Conservation (phyloP, 1,140 invertebrate genomes). For the Callitettix versicolor region DNA sequence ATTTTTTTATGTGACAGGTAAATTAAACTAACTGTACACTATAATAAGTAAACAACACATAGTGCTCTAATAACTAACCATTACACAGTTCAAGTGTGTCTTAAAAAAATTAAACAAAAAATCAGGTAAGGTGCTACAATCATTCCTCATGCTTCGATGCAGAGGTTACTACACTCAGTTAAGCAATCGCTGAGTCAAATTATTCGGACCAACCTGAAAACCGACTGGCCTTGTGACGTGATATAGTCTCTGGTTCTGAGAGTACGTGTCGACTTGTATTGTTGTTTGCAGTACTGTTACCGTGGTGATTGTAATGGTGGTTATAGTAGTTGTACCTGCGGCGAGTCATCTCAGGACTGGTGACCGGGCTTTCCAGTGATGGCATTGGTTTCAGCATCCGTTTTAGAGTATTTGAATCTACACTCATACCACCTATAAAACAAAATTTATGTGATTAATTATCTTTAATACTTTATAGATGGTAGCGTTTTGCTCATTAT, state of each 20-base stretch:
- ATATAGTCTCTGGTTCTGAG: constrained; percentile 39
- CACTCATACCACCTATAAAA: constrained; percentile 32
- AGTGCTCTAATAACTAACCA: no score
- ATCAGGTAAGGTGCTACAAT: no score
- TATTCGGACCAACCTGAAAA: constrained; percentile 19
- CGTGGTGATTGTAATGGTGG: constrained; percentile 41
- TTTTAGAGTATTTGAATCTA: constrained; percentile 81
- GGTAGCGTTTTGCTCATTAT: no score
- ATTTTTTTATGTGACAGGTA: no score
- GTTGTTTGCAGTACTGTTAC: constrained; percentile 38
- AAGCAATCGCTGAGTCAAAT: no score
- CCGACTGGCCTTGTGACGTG: constrained; percentile 33
- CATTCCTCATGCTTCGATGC: no score
- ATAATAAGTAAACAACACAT: no score
- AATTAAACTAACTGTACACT: no score
- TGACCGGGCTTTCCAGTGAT: constrained; percentile 73
- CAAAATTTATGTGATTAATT: background rate
- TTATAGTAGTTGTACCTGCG: constrained; percentile 49
- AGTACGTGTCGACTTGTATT: constrained; percentile 41
- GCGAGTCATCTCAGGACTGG: constrained; percentile 76
- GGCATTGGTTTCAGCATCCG: constrained; percentile 88
- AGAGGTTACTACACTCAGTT: constrained; percentile 32
- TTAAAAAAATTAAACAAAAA: no score
- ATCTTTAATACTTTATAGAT: background rate
- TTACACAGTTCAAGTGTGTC: no score